Percentiles rank a stretch among this genome's conserved stretches.
phyloP scores from a whole-genome alignment of 2,888 invertebrate genomes.

The Pseudococcus longispinus region DNA sequence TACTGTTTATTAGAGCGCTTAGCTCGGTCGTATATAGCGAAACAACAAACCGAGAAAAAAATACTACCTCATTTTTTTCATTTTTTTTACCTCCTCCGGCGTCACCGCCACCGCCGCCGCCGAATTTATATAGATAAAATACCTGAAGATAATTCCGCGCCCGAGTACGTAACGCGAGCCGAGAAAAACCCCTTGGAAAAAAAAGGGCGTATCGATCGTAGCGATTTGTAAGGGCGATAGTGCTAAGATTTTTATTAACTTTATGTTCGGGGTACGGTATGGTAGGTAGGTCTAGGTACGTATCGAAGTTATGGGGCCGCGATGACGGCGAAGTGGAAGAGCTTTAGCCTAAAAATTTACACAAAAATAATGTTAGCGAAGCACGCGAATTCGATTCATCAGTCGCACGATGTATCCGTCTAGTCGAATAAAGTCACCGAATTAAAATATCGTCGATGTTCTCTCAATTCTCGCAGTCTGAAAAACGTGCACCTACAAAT shows the following conservation, averaged over 20 bases:
- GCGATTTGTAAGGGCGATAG: conserved; percentile 12
- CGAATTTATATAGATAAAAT: conserved; percentile 11
- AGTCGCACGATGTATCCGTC: neutral
- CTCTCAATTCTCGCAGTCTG: neutral
- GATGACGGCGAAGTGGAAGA: neutral
- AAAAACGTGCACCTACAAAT: neutral
- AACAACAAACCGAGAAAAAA: neutral
- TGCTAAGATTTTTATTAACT: conserved; percentile 10
- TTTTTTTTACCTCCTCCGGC: neutral
- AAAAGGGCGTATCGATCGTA: neutral
- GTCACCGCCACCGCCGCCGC: neutral
- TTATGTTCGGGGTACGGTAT: neutral
- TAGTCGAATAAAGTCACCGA: neutral
- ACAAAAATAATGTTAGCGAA: neutral
- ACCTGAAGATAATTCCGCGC: conserved; percentile 6
- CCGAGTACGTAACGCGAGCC: neutral
- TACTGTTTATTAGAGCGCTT: conserved; percentile 17
- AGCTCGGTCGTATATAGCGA: neutral
- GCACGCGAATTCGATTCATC: conserved; percentile 3
- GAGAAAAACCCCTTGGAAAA: neutral
- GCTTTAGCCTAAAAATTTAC: neutral
- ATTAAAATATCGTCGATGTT: neutral
- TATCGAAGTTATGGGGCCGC: neutral
- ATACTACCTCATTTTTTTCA: neutral
- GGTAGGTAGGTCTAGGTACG: too few species aligned